These are phyloP conservation scores for Ctenopoma multispine DNA, from an alignment of 2,797 vertebrate species.

Conservation along the genomic window DNA sequence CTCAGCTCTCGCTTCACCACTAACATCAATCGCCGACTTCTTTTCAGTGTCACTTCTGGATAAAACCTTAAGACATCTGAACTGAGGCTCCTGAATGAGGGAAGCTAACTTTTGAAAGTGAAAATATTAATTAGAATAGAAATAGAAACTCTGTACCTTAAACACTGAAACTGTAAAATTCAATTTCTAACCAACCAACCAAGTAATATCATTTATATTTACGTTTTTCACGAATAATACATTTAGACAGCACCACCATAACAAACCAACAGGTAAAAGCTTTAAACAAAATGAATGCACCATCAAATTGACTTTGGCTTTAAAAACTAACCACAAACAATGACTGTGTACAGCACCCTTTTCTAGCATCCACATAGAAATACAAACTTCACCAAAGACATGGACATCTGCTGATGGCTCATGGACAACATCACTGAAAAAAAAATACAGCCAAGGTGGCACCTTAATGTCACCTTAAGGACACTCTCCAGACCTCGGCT, in stretches of 20 bases:
- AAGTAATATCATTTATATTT: too few species aligned
- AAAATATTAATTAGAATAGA: not conserved
- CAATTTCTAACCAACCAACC: not conserved
- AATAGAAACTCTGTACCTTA: conserved; percentile 3
- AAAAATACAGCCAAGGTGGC: conserved; percentile 46
- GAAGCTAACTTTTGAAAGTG: not conserved
- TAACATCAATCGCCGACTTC: conserved; percentile 24
- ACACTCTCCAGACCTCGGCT: conserved; percentile 44
- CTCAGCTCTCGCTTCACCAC: conserved; percentile 22
- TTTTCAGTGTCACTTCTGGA: conserved; percentile 24
- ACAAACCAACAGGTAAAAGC: too few species aligned
- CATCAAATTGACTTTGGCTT: too few species aligned
- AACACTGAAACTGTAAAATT: not conserved
- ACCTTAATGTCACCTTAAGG: conserved; percentile 48
- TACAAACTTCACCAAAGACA: conserved; percentile 9
- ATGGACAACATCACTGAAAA: conserved; percentile 48
- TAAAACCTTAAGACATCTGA: conserved; percentile 10
- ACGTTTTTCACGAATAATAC: too few species aligned
- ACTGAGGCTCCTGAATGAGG: not conserved
- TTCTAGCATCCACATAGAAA: not conserved
- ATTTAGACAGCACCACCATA: too few species aligned
- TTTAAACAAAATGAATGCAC: too few species aligned
- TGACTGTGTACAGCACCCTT: not conserved
- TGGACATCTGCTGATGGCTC: conserved; percentile 46
- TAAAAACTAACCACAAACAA: not conserved